A percentile compares a stretch with the other conserved stretches of the same genome.
Conservation (phyloP, 2,797 vertebrate species). For the Tadarida brasiliensis region DNA sequence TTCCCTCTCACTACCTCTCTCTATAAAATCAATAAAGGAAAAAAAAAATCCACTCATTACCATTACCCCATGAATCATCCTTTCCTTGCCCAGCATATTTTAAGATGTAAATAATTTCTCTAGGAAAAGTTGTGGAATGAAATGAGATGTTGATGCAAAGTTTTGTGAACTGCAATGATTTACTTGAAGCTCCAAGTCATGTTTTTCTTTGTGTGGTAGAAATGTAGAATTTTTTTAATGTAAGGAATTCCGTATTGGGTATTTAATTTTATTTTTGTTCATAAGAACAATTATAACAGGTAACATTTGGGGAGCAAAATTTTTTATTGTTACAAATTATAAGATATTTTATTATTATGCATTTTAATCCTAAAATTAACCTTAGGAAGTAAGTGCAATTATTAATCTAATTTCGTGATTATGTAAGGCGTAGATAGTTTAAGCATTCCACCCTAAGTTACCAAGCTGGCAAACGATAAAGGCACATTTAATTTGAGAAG, state of each 20-base stretch:
- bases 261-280: conserved; percentile 12
- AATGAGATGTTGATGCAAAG: not conserved
- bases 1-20: too few species aligned
- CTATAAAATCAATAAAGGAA: too few species aligned
- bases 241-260: not conserved
- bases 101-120: not conserved
- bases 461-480: not conserved
- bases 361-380: conserved; percentile 25
- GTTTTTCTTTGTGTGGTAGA: not conserved
- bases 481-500: not conserved
- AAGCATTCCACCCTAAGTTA: not conserved
- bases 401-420: not conserved
- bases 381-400: not conserved
- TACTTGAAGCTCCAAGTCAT: not conserved
- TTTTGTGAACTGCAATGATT: not conserved
- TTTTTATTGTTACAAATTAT: not conserved
- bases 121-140: not conserved
- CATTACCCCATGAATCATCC: not conserved
- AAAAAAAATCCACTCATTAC: not conserved
- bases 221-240: not conserved
- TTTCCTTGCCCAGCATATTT: not conserved
- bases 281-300: not conserved
- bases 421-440: not conserved
- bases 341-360: not conserved
- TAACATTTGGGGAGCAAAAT: not conserved